phyloP scores from a whole-genome alignment of 1,140 invertebrate genomes.

The Cepaea nemoralis region DNA sequence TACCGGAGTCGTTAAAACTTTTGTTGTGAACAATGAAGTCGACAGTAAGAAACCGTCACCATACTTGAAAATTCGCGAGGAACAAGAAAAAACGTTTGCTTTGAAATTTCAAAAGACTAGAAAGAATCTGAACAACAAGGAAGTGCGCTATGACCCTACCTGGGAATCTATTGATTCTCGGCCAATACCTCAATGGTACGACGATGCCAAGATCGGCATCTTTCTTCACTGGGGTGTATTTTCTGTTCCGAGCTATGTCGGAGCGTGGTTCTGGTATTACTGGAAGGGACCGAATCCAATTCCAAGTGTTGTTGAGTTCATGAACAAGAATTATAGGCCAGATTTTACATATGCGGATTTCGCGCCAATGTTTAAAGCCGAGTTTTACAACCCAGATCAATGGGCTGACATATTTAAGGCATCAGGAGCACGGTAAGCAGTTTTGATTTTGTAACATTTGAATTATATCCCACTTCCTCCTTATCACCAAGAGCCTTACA shows the following conservation, averaged over 20 bases:
- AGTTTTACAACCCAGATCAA: conserved; percentile 62
- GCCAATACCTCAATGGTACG: conserved; percentile 71
- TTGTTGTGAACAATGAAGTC: too few species aligned
- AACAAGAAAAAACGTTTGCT: too few species aligned
- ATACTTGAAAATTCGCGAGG: too few species aligned
- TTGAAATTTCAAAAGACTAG: too few species aligned
- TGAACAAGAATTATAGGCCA: conserved; percentile 65
- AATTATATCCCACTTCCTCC: too few species aligned
- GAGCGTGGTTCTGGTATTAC: conserved; percentile 67
- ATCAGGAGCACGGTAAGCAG: conserved; percentile 63
- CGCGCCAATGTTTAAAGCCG: conserved; percentile 62
- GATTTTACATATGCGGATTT: conserved; percentile 69
- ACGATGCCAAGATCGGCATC: conserved; percentile 72
- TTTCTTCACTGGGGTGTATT: conserved; percentile 73
- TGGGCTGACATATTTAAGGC: conserved; percentile 67
- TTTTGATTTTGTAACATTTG: not conserved
- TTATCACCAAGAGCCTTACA: too few species aligned
- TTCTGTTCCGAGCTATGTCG: conserved; percentile 68
- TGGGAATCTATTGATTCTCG: conserved; percentile 71
- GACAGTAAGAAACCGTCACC: too few species aligned
- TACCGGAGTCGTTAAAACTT: too few species aligned
- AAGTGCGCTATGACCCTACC: conserved; percentile 50
- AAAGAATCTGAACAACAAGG: too few species aligned
- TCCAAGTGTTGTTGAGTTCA: conserved; percentile 53
- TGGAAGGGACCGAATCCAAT: conserved; percentile 56